These are phyloP conservation scores for Brachionus asplanchnoidis DNA, from an alignment of 1,140 invertebrate species.

Conservation along the genomic window DNA sequence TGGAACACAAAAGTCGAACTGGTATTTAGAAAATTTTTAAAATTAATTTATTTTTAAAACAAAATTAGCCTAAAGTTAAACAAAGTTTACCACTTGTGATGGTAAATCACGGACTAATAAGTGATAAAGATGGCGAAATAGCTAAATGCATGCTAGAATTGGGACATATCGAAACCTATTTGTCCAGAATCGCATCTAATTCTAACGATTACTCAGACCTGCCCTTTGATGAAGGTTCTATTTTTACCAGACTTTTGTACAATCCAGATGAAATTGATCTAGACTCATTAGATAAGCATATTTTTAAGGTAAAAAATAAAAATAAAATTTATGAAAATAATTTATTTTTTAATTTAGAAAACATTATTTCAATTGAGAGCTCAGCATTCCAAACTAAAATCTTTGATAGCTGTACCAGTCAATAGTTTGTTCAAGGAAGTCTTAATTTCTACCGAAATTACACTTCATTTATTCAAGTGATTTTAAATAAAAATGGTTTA, in stretches of 20 bases:
- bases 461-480: constrained; percentile 32
- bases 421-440: constrained; percentile 36
- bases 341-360: neutral
- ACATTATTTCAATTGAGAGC: constrained; percentile 16
- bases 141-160: constrained; percentile 26
- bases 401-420: neutral
- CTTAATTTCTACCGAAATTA: neutral
- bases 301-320: neutral
- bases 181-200: constrained; percentile 10
- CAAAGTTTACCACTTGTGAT: constrained; percentile 20
- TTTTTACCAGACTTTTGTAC: neutral
- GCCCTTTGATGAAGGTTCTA: constrained; percentile 32
- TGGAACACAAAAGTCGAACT: neutral
- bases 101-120: constrained; percentile 25
- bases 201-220: neutral
- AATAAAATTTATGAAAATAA: neutral
- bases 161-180: constrained; percentile 32
- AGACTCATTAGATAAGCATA: constrained; percentile 3
- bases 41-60: no score
- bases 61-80: neutral
- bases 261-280: constrained; percentile 41
- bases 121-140: constrained; percentile 31
- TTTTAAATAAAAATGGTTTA: neutral
- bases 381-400: constrained; percentile 18
- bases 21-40: neutral